Evolutionary conservation across 2,113 vertebrate genomes (phyloP).

Genomic region (Zootoca vivipara): DNA sequence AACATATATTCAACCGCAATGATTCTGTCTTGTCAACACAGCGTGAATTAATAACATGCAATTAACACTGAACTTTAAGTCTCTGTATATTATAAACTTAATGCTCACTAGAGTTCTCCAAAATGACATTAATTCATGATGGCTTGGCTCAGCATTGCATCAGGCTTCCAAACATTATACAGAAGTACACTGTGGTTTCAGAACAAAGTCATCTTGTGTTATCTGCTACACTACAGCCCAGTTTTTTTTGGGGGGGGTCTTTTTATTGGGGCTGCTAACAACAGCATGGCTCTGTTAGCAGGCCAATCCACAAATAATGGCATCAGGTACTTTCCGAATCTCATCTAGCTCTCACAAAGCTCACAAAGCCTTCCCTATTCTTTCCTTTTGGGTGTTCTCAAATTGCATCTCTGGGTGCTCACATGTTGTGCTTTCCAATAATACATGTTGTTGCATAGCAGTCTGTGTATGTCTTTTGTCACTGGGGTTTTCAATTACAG

Average conservation of each 20-base stretch:
- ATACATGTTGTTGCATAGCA: accelerated
- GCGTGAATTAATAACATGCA: slow-evolving; percentile 38
- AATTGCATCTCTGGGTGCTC: not conserved
- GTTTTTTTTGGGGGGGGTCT: not conserved
- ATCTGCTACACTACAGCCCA: not conserved
- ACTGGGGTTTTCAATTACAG: not conserved
- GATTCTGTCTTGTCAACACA: slow-evolving; percentile 35
- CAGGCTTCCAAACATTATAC: not conserved
- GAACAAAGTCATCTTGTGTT: not conserved
- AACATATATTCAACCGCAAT: slow-evolving; percentile 43
- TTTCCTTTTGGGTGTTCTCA: not conserved
- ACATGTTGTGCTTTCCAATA: not conserved
- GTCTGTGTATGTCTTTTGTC: not conserved
- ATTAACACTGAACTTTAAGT: slow-evolving; percentile 11
- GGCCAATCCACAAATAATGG: not conserved
- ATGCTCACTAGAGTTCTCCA: slow-evolving; percentile 11
- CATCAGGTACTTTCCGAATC: accelerated
- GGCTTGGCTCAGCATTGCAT: not conserved
- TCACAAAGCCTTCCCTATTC: accelerated
- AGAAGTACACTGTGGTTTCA: not conserved
- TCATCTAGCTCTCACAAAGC: accelerated
- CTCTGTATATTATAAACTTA: slow-evolving; percentile 23
- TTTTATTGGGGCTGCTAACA: not conserved
- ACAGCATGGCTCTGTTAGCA: not conserved
- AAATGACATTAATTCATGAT: not conserved